A percentile compares a stretch with the other conserved stretches of the same genome.
phyloP scores from a whole-genome alignment of 92 coral and sea anemone species.

The Palythoa grandiflora region DNA sequence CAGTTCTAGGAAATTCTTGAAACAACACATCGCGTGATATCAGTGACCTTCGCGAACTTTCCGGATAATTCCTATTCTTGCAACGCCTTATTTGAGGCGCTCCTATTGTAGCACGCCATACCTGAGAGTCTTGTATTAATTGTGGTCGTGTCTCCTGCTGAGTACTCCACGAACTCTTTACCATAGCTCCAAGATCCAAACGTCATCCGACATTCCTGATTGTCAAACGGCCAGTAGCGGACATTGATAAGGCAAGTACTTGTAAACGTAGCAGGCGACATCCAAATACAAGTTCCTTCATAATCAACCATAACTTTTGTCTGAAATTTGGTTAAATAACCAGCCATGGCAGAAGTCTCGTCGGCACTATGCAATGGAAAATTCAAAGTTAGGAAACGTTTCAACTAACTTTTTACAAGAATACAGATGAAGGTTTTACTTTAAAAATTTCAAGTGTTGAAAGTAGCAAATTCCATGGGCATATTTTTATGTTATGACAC shows the following conservation, averaged over 20 bases:
- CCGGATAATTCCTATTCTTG: too few species aligned
- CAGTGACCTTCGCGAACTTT: too few species aligned
- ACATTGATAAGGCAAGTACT: constrained; percentile 85
- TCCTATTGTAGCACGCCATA: background rate
- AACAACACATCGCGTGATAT: too few species aligned
- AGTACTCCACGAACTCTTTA: constrained; percentile 39
- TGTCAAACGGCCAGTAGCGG: constrained; percentile 82
- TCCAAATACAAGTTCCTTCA: constrained; percentile 80
- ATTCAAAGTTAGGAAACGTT: too few species aligned
- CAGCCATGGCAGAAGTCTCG: constrained; percentile 73
- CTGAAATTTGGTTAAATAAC: constrained; percentile 84
- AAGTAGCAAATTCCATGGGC: too few species aligned
- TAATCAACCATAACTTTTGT: constrained; percentile 76
- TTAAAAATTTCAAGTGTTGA: background rate
- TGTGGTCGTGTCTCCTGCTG: constrained; percentile 21
- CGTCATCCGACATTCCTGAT: constrained; percentile 73
- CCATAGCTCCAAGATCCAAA: constrained; percentile 94
- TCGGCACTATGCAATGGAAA: constrained; percentile 61
- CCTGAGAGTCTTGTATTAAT: constrained; percentile 27
- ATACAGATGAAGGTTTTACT: background rate
- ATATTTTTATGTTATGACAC: too few species aligned
- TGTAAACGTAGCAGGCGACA: constrained; percentile 91
- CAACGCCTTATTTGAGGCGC: too few species aligned
- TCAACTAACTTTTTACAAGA: background rate
- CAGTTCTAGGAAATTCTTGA: too few species aligned